Percentiles rank a stretch among this genome's conserved stretches.
These are phyloP conservation scores for Erannis defoliaria DNA, from an alignment of 2,888 invertebrate genomes.

Conservation along the genomic window DNA sequence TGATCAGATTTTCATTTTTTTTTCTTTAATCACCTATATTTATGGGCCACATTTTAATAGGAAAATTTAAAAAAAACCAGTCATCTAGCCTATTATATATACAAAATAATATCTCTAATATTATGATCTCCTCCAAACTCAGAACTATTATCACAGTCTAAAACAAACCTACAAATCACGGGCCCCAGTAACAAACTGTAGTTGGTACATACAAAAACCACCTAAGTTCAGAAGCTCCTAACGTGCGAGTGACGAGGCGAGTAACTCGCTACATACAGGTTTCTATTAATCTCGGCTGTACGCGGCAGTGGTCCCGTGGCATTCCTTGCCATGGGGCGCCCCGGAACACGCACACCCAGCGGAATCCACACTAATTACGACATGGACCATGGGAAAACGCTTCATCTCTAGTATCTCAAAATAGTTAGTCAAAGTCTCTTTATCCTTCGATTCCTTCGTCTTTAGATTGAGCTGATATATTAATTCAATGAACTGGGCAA, in stretches of 20 bases:
- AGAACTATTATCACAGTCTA: too few relatives aligned
- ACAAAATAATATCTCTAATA: too few relatives aligned
- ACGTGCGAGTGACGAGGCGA: neutral
- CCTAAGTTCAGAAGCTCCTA: neutral
- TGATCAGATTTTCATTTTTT: too few relatives aligned
- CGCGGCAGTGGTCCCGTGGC: constrained; percentile 42
- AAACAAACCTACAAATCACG: neutral
- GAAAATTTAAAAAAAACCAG: too few relatives aligned
- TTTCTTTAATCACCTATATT: too few relatives aligned
- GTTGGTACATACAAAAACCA: neutral
- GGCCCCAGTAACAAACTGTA: neutral
- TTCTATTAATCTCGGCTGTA: constrained; percentile 35
- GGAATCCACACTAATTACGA: constrained; percentile 41
- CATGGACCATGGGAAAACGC: constrained; percentile 8
- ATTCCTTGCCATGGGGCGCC: constrained; percentile 43
- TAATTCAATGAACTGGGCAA: too few relatives aligned
- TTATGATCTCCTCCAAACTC: too few relatives aligned
- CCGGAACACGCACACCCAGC: constrained; percentile 28
- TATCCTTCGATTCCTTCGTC: too few relatives aligned
- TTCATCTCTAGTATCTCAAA: neutral
- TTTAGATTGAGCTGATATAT: too few relatives aligned
- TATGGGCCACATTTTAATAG: too few relatives aligned
- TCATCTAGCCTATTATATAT: too few relatives aligned
- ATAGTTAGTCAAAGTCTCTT: neutral
- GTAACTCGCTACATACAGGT: constrained; percentile 36